These are phyloP conservation scores for Limnephilus lunatus DNA, from an alignment of 2,888 invertebrate genomes.

Conservation along the genomic window DNA sequence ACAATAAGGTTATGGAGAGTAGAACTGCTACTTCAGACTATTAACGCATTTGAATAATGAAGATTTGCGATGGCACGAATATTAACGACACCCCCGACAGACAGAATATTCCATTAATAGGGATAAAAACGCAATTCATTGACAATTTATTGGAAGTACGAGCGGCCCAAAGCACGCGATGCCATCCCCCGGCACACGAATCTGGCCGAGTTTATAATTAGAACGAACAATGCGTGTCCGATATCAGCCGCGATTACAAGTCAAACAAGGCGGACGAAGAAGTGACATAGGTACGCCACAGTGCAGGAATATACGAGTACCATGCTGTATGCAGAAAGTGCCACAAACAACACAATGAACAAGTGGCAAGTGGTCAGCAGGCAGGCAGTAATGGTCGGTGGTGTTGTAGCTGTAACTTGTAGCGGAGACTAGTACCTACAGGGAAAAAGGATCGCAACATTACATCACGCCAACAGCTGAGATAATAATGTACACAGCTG, in stretches of 20 bases:
- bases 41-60: neutral
- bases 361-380: neutral
- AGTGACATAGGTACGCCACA: neutral
- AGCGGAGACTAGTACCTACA: neutral
- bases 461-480: conserved; percentile 2
- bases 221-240: neutral
- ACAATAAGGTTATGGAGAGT: neutral
- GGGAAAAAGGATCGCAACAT: conserved; percentile 2
- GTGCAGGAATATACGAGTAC: neutral
- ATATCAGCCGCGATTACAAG: neutral
- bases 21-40: neutral
- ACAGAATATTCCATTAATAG: neutral
- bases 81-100: neutral
- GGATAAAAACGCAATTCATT: neutral
- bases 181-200: neutral
- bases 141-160: neutral
- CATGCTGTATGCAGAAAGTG: neutral
- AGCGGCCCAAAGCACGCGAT: neutral
- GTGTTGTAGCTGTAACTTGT: neutral
- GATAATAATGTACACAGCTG: neutral
- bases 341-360: neutral
- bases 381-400: neutral
- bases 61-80: neutral
- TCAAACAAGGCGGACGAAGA: neutral
- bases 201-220: neutral